Evolutionary conservation across 2,888 invertebrate genomes (phyloP).

Genomic region (Drosophila vallismaia): DNA sequence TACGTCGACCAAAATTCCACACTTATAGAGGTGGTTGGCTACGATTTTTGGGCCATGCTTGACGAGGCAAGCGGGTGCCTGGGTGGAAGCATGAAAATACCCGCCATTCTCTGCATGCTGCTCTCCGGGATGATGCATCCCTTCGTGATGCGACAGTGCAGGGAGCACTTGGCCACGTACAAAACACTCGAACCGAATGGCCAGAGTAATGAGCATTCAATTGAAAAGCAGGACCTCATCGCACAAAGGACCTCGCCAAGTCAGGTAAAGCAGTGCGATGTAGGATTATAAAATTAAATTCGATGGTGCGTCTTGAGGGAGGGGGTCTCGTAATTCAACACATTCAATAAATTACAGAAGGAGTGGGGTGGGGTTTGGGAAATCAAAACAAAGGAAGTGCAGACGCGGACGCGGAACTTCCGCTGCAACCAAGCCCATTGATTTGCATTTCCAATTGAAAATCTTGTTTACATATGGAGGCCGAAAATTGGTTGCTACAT

Average conservation of each 20-base stretch:
- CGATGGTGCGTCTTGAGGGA: constrained; percentile 10
- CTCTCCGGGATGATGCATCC: constrained; percentile 55
- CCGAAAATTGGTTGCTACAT: constrained; percentile 28
- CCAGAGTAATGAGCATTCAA: constrained; percentile 80
- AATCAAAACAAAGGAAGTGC: constrained; percentile 51
- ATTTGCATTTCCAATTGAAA: constrained; percentile 69
- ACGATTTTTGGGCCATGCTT: neutral
- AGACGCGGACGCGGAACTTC: constrained; percentile 33
- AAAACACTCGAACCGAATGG: constrained; percentile 33
- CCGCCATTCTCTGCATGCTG: constrained; percentile 1
- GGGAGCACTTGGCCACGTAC: constrained; percentile 61
- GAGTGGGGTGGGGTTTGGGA: constrained; percentile 17
- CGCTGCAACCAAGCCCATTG: constrained; percentile 17
- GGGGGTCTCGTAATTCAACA: constrained; percentile 25
- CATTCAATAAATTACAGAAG: constrained; percentile 33
- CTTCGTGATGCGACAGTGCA: constrained; percentile 53
- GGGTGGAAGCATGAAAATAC: neutral
- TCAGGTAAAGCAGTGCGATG: constrained; percentile 58
- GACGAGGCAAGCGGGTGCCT: neutral
- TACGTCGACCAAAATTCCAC: neutral
- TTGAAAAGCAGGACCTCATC: constrained; percentile 32
- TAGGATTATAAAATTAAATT: constrained; percentile 24
- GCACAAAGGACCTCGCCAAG: constrained; percentile 40
- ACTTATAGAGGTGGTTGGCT: neutral
- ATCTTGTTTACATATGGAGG: constrained; percentile 36